A percentile compares a stretch with the other conserved stretches of the same genome.
phyloP scores from a whole-genome alignment of 2,113 vertebrate genomes.

The Chaenogobius annularis region DNA sequence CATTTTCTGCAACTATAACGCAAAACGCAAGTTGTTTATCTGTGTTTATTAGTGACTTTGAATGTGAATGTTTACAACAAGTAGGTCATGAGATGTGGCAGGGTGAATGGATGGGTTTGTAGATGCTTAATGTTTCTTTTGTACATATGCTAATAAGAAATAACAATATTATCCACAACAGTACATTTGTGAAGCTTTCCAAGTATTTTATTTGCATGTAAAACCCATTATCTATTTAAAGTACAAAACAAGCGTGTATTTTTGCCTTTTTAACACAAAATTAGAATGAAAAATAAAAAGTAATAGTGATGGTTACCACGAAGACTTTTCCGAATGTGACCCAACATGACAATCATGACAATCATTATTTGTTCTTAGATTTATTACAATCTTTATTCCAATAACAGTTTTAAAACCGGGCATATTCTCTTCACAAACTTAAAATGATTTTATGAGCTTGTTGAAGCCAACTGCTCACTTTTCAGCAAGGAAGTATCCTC shows the following conservation, averaged over 20 bases:
- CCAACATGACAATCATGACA: background rate
- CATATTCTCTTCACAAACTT: background rate
- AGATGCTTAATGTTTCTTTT: background rate
- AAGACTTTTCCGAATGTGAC: background rate
- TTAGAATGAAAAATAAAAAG: background rate
- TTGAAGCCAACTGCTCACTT: constrained; percentile 1
- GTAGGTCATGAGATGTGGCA: background rate
- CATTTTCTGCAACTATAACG: background rate
- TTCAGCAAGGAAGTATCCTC: constrained; percentile 10
- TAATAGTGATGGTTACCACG: background rate
- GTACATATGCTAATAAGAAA: background rate
- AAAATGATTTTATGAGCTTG: background rate
- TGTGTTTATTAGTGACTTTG: background rate
- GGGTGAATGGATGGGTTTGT: too few species aligned
- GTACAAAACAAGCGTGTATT: background rate
- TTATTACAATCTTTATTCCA: too few species aligned
- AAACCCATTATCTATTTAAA: background rate
- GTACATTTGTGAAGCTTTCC: background rate
- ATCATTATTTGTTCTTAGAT: background rate
- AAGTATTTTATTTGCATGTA: background rate
- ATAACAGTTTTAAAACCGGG: background rate
- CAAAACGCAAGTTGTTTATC: background rate
- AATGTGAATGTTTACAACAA: background rate
- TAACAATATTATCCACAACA: background rate
- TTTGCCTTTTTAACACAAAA: background rate